Percentiles rank a stretch among this genome's conserved stretches.
Evolutionary conservation across 23 tunicate species (phyloP).

Genomic region (Aplidium turbinatum): DNA sequence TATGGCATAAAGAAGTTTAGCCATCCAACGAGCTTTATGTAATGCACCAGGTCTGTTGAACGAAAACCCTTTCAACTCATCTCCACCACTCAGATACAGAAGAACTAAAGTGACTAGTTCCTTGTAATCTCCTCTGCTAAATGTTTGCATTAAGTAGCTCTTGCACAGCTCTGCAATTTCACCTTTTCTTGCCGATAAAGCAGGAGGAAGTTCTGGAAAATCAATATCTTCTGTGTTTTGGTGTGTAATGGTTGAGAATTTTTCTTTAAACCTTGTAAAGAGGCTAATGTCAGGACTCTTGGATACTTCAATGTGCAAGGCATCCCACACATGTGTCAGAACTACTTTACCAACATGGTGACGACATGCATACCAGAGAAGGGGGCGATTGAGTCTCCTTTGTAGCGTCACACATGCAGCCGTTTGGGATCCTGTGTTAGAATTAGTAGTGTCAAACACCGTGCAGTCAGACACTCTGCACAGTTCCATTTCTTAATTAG

Average conservation of each 20-base stretch:
- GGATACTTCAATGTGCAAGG: background rate
- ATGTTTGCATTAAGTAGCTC: background rate
- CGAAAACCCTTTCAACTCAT: background rate
- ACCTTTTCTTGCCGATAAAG: background rate
- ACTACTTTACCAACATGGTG: background rate
- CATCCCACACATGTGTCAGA: background rate
- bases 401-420: no score
- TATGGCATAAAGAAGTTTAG: background rate
- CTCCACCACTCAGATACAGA: background rate
- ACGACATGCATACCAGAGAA: background rate
- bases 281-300: background rate
- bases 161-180: background rate
- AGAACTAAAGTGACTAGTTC: background rate
- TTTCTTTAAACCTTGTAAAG: background rate
- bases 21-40: slow-evolving; percentile 20
- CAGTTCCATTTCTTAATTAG: no score
- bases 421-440: no score
- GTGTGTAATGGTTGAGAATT: background rate
- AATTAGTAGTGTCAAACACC: no score
- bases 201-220: background rate
- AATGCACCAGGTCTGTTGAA: background rate
- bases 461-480: no score
- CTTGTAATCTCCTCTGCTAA: slow-evolving; percentile 6
- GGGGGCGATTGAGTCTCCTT: no score
- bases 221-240: no score